These are phyloP conservation scores for Mormyrus iriodes DNA, from an alignment of 2,113 vertebrate genomes.

Conservation along the genomic window DNA sequence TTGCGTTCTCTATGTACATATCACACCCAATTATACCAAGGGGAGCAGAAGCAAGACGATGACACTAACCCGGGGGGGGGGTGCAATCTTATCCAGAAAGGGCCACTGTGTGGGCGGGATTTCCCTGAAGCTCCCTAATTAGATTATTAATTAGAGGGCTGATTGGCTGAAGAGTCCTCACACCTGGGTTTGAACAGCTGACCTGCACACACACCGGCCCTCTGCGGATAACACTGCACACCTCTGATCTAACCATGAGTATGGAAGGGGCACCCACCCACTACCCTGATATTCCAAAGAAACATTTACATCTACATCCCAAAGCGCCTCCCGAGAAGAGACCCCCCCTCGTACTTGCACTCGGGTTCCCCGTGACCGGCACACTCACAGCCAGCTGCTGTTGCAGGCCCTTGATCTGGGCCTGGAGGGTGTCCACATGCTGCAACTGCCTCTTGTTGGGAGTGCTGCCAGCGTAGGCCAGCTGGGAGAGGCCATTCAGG, in stretches of 20 bases:
- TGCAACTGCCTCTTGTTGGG: conserved; percentile 80
- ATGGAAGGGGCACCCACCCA: background rate
- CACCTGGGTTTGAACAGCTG: too few species aligned
- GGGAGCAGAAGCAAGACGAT: background rate
- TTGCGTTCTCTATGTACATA: background rate
- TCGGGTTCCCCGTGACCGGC: background rate
- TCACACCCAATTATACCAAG: background rate
- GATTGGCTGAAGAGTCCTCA: too few species aligned
- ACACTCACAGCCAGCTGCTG: conserved; percentile 90
- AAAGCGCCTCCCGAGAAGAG: background rate
- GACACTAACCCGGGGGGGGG: too few species aligned
- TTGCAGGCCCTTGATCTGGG: conserved; percentile 79
- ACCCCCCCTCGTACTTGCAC: background rate
- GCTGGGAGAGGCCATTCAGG: conserved; percentile 83
- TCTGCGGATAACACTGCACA: too few species aligned
- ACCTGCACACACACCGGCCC: too few species aligned
- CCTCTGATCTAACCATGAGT: background rate
- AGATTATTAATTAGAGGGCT: too few species aligned
- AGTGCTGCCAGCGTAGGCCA: conserved; percentile 70
- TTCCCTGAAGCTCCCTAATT: too few species aligned
- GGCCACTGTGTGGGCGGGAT: too few species aligned
- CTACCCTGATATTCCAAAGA: background rate
- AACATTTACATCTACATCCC: background rate
- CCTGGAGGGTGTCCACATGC: conserved; percentile 77
- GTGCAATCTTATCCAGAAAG: too few species aligned